Percentiles rank a stretch among this genome's conserved stretches.
These are phyloP conservation scores for Triops cancriformis DNA, from an alignment of 1,140 invertebrate species.

Conservation along the genomic window DNA sequence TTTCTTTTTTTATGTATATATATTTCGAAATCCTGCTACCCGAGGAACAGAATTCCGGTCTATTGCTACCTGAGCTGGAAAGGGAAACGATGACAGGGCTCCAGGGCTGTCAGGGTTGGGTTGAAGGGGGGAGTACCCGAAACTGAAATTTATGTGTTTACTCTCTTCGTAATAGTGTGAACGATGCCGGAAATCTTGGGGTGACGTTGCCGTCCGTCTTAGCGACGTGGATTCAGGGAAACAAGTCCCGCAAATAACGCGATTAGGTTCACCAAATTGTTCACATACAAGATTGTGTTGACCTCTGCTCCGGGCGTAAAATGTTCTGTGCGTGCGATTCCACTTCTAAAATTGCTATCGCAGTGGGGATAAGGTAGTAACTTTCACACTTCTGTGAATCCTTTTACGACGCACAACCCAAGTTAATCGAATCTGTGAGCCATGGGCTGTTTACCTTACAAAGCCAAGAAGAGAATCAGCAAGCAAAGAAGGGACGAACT, in stretches of 20 bases:
- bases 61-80: neutral
- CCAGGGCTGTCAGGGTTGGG: neutral
- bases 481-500: neutral
- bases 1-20: no score
- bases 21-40: neutral
- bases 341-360: no score
- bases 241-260: neutral
- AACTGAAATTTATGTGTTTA: neutral
- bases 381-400: neutral
- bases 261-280: no score
- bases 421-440: neutral
- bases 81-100: neutral
- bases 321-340: no score
- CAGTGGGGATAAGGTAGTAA: neutral
- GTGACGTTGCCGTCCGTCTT: neutral
- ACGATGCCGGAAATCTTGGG: neutral
- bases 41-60: neutral
- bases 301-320: no score
- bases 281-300: no score
- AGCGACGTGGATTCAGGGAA: neutral
- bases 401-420: neutral
- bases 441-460: neutral
- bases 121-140: neutral
- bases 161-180: neutral
- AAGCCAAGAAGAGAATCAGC: neutral